Conservation (phyloP, 2,113 vertebrate genomes). For the Balaenoptera acutorostrata region DNA sequence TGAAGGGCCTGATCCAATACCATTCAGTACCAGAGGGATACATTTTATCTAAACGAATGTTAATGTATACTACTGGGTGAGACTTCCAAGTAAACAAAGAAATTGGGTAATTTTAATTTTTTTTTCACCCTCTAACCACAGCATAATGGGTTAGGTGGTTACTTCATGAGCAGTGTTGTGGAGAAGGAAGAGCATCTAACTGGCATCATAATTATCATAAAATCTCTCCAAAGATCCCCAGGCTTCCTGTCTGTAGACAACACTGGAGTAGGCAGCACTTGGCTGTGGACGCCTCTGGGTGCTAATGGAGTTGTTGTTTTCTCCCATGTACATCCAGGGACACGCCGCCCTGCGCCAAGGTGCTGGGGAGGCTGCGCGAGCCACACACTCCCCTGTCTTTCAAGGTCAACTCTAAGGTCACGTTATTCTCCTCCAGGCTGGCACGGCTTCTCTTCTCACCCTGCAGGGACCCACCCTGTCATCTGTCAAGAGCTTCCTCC, state of each 20-base stretch:
- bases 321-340: neutral
- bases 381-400: constrained; percentile 20
- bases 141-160: constrained; percentile 14
- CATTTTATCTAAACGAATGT: constrained; percentile 32
- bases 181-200: constrained; percentile 23
- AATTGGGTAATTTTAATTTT: constrained; percentile 29
- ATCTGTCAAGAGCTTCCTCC: constrained; percentile 57
- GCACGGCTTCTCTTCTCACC: constrained; percentile 29
- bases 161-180: constrained; percentile 14
- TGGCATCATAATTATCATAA: constrained; percentile 46
- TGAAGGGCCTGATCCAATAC: neutral
- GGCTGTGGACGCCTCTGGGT: constrained; percentile 6
- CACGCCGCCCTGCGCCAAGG: fast-evolving
- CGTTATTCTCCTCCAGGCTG: constrained; percentile 11
- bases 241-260: constrained; percentile 12
- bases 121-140: constrained; percentile 35
- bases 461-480: constrained; percentile 41
- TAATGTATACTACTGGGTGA: constrained; percentile 35
- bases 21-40: neutral
- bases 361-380: neutral
- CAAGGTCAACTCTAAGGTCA: constrained; percentile 35
- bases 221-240: constrained; percentile 24
- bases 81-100: constrained; percentile 39
- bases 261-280: neutral
- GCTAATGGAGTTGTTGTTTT: constrained; percentile 45